phyloP scores from a whole-genome alignment of 2,113 vertebrate genomes.

The Menidia beryllina region DNA sequence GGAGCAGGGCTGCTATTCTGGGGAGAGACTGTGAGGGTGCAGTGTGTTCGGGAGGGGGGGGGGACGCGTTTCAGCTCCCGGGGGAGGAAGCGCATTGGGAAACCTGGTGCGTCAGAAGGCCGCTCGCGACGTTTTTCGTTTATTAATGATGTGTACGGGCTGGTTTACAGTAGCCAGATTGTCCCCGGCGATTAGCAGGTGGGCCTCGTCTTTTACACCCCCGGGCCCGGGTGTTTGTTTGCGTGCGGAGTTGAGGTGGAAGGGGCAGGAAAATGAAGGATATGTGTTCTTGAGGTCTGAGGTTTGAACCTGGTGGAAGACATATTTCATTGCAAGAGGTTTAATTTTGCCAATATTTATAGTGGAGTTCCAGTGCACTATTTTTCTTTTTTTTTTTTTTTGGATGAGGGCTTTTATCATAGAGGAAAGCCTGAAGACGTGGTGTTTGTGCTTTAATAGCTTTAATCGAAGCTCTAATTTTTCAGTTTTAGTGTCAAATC shows the following conservation, averaged over 20 bases:
- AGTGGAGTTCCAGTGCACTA: neutral
- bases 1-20: constrained; percentile 62
- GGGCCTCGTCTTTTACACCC: constrained; percentile 64
- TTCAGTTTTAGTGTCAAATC: too few relatives aligned
- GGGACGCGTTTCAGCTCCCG: constrained; percentile 42
- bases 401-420: too few relatives aligned
- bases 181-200: constrained; percentile 67
- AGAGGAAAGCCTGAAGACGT: too few relatives aligned
- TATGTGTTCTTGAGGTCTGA: neutral
- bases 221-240: constrained; percentile 64
- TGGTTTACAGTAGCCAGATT: constrained; percentile 64
- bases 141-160: constrained; percentile 36
- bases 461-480: too few relatives aligned
- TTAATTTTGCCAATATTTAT: neutral
- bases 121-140: constrained; percentile 15
- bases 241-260: constrained; percentile 63
- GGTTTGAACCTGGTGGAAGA: neutral
- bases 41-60: constrained; percentile 55
- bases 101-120: constrained; percentile 26
- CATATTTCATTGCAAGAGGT: constrained; percentile 19
- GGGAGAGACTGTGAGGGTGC: constrained; percentile 54
- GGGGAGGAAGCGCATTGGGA: constrained; percentile 46
- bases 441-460: too few relatives aligned
- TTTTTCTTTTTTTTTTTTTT: neutral
- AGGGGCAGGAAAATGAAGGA: constrained; percentile 44